Percentiles rank a stretch among this genome's conserved stretches.
These are phyloP conservation scores for Onthophagus sagittarius DNA, from an alignment of 2,888 invertebrate genomes.

Conservation along the genomic window DNA sequence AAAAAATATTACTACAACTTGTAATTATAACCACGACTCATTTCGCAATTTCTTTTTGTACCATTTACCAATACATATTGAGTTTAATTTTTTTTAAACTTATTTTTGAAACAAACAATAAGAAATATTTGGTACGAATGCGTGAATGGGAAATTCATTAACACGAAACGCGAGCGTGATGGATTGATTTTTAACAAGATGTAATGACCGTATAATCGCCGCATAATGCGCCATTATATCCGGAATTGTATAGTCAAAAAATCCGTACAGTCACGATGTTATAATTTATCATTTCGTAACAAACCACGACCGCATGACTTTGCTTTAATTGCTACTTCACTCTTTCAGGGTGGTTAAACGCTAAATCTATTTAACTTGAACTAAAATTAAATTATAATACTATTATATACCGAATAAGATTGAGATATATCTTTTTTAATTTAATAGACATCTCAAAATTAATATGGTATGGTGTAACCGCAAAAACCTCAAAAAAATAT, in stretches of 20 bases:
- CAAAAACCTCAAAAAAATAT: too few species aligned
- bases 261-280: conserved; percentile 6
- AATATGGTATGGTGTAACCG: too few species aligned
- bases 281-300: conserved; percentile 4
- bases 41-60: not conserved
- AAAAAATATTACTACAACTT: not conserved
- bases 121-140: not conserved
- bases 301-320: not conserved
- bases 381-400: not conserved
- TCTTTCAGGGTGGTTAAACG: not conserved
- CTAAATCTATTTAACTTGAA: not conserved
- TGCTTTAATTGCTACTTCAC: not conserved
- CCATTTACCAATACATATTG: not conserved
- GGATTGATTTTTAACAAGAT: conserved; percentile 33
- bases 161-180: conserved; percentile 27
- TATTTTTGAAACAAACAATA: not conserved
- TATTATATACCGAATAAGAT: not conserved
- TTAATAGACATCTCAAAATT: too few species aligned
- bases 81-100: not conserved
- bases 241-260: not conserved
- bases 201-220: conserved; percentile 33
- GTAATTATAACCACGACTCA: not conserved
- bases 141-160: not conserved
- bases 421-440: too few species aligned
- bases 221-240: conserved; percentile 23